Base-by-base conservation (phyloP, 2,113 vertebrate genomes). In the Ascaphus truei region DNA sequence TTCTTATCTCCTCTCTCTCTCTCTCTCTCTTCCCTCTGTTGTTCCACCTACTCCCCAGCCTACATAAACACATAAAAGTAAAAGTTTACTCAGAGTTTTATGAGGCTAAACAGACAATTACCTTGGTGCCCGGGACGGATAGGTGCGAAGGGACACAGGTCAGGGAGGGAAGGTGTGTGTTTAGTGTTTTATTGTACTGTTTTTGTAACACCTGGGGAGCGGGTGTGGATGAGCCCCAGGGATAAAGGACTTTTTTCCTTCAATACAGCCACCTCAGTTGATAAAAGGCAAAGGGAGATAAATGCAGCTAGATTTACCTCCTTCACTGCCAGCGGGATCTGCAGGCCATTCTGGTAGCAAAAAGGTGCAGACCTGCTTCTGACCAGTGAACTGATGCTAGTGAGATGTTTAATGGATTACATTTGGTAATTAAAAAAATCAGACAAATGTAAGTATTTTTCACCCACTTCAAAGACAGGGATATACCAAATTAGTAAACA, bases 41-140 rank as follows among this genome's bases (percentile, higher is more conserved):
- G 16, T 59, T 60, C 57, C 56, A 61, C 34, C 67, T 71, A 61
- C 33, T 36, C 67, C 30, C n/a, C 45, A 41, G 57, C 43, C 56
- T 71, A 61, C 45, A 71, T 71, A 71, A 71, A 71, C 67, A 71
- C 62, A 69, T 71, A 71, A 74, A 74, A 74, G 73, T 71, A 74
- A 74, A 65, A 74, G 73, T 74, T 74, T 74, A 69, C 73, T 74
- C 73, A 74, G 62, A 74, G 67, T 74, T 74, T 74, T 74, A 74
- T 69, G 59, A 63, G 33, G 34, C 27, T 29, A 59, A 57, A 68
- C 67, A 74, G 60, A 57, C 72, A 74, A 68, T 63, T 71, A 68
- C 55, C 43, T 71, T 61, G 67, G 67, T 71, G 67, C 67, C n/a
- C 34, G 67, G 67, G 67, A 71, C 67, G 31, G 67, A 60, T 71